A percentile compares a stretch with the other conserved stretches of the same genome.
Evolutionary conservation across 2,113 vertebrate species (phyloP).

Genomic region (Semnopithecus entellus): DNA sequence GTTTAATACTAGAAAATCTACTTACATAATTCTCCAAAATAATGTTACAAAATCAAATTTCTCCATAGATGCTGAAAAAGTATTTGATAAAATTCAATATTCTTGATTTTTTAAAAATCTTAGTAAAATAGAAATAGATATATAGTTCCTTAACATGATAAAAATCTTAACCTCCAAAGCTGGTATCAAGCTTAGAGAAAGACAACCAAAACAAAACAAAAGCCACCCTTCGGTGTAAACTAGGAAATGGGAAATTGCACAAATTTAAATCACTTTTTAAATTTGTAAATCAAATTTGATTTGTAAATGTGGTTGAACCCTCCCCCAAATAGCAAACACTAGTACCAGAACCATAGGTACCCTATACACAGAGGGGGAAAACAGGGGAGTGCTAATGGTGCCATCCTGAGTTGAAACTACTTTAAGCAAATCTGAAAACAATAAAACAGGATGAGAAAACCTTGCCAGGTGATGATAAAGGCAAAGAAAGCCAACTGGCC

Average conservation of each 20-base stretch:
- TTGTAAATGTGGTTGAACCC: background rate
- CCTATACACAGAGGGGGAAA: background rate
- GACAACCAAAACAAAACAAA: constrained; percentile 26
- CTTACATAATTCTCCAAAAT: background rate
- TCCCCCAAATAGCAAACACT: background rate
- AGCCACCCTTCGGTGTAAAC: background rate
- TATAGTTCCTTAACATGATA: background rate
- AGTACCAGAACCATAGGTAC: background rate
- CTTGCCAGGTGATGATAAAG: background rate
- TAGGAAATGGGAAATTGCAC: background rate
- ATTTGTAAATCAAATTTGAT: background rate
- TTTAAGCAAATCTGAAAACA: background rate
- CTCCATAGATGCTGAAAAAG: background rate
- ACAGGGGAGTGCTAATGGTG: background rate
- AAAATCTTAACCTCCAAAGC: constrained; percentile 31
- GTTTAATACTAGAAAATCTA: background rate
- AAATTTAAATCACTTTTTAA: background rate
- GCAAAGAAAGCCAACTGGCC: background rate
- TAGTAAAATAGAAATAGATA: background rate
- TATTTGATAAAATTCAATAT: constrained; percentile 31
- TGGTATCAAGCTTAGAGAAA: background rate
- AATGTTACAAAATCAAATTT: background rate
- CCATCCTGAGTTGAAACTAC: background rate
- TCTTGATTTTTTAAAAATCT: background rate
- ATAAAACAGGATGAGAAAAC: background rate